Evolutionary conservation across 2,113 vertebrate genomes (phyloP).

Genomic region (Perccottus glenii): DNA sequence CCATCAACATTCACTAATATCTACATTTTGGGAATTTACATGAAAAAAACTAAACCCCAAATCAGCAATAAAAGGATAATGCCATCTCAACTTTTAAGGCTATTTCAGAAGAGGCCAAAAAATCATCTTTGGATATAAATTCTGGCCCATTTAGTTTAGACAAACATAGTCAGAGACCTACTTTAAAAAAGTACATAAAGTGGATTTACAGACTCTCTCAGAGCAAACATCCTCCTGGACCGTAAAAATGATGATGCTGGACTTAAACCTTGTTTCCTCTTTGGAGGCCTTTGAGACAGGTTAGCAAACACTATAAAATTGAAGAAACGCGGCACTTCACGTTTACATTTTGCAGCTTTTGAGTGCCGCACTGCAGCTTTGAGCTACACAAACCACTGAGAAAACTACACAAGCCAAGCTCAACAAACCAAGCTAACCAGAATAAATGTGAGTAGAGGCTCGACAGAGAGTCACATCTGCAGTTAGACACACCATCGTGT

Average conservation of each 20-base stretch:
- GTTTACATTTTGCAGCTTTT: neutral
- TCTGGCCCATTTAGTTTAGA: neutral
- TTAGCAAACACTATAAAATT: neutral
- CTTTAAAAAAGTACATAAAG: conserved; percentile 12
- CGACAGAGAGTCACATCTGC: conserved; percentile 8
- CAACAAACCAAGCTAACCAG: neutral
- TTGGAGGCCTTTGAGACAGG: neutral
- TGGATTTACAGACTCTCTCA: neutral
- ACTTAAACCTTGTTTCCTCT: conserved; percentile 3
- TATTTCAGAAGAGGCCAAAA: neutral
- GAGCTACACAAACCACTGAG: neutral
- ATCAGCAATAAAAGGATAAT: neutral
- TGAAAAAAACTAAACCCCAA: neutral
- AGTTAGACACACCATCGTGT: conserved; percentile 29
- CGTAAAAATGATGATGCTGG: conserved; percentile 3
- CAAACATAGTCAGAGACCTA: conserved; percentile 2
- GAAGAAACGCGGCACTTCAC: neutral
- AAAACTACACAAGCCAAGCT: neutral
- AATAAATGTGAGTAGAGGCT: neutral
- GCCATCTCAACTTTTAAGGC: neutral
- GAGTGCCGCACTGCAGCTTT: conserved; percentile 8
- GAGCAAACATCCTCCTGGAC: neutral
- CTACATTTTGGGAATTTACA: neutral
- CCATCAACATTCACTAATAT: neutral
- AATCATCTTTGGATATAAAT: neutral